Conservation (phyloP, 2,797 vertebrate genomes). For the Helostoma temminkii region DNA sequence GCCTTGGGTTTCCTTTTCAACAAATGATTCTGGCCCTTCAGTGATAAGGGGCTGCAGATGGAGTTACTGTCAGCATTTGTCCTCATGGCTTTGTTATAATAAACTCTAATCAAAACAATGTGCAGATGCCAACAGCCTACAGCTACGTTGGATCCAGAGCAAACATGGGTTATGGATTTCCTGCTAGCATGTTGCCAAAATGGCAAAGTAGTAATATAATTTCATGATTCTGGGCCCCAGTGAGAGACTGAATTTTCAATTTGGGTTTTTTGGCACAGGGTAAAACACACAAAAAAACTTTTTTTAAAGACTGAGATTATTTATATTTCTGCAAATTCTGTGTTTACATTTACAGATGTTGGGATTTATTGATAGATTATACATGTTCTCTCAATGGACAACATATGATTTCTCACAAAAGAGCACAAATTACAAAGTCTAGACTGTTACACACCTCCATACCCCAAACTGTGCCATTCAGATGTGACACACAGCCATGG, state of each 20-base stretch:
- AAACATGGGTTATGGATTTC: constrained; percentile 59
- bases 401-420: not conserved
- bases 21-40: constrained; percentile 46
- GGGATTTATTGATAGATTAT: not conserved
- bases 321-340: constrained; percentile 12
- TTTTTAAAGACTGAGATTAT: constrained; percentile 15
- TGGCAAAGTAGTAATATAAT: constrained; percentile 53
- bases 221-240: constrained; percentile 28
- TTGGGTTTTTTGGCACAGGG: constrained; percentile 4
- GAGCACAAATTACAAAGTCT: constrained; percentile 4
- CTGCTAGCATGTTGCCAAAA: constrained; percentile 60
- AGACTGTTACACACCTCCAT: not conserved
- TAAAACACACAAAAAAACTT: constrained; percentile 1
- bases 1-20: constrained; percentile 60
- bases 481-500: constrained; percentile 1
- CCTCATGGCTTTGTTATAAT: constrained; percentile 60
- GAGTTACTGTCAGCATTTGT: constrained; percentile 54
- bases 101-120: constrained; percentile 71
- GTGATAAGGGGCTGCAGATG: constrained; percentile 58
- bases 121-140: constrained; percentile 64
- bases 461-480: no score
- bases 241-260: constrained; percentile 38
- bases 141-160: constrained; percentile 53
- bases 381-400: not conserved
- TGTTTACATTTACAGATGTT: constrained; percentile 1